Evolutionary conservation across 2,797 vertebrate genomes (phyloP).

Genomic region (Geotria australis): DNA sequence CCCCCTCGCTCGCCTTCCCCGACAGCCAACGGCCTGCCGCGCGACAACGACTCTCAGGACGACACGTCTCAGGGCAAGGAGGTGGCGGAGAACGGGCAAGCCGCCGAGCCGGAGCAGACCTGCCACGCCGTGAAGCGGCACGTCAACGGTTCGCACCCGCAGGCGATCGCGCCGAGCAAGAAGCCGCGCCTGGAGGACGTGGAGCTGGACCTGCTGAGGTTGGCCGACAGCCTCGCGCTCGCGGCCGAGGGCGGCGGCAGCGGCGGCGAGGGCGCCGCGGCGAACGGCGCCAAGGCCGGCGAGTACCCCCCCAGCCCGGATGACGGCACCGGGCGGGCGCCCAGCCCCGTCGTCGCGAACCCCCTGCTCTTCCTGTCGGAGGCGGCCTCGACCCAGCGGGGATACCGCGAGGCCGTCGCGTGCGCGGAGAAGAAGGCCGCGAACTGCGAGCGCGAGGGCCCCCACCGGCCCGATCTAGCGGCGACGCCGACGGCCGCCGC

Average conservation of each 20-base stretch:
- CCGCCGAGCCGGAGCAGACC: too few species aligned
- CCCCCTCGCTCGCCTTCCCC: too few species aligned
- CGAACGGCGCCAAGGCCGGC: not conserved
- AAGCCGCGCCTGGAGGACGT: not conserved
- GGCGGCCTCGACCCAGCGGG: too few species aligned
- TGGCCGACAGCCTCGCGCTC: not conserved
- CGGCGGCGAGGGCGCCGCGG: not conserved
- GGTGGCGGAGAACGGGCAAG: too few species aligned
- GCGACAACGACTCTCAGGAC: too few species aligned
- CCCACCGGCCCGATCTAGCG: slow-evolving; percentile 49
- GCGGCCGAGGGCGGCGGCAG: not conserved
- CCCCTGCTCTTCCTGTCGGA: too few species aligned
- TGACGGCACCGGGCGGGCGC: not conserved
- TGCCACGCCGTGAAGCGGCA: not conserved
- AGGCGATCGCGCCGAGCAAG: not conserved
- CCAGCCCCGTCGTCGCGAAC: not conserved
- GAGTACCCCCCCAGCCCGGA: not conserved
- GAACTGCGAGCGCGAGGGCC: slow-evolving; percentile 81
- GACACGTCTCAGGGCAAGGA: too few species aligned
- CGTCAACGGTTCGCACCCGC: not conserved
- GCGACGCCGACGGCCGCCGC: too few species aligned
- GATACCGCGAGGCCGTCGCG: too few species aligned
- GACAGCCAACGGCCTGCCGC: too few species aligned
- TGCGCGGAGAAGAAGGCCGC: slow-evolving; percentile 47
- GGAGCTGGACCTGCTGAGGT: not conserved